phyloP scores from a whole-genome alignment of 1,140 invertebrate genomes.

The Ostrea denselamellosa region DNA sequence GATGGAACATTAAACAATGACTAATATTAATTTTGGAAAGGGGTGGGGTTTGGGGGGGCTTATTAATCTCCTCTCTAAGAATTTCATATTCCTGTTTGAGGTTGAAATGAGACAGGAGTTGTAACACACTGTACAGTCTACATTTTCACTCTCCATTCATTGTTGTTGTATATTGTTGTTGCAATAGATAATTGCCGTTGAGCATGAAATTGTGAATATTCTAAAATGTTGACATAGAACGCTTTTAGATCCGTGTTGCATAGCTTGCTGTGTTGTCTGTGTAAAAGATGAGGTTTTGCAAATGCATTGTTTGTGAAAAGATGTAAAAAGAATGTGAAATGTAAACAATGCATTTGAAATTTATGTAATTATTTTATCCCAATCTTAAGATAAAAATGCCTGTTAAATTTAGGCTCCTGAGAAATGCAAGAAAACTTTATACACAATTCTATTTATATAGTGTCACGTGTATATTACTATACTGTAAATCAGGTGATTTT shows the following conservation, averaged over 20 bases:
- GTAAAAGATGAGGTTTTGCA: not conserved
- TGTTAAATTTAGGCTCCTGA: too few relatives aligned
- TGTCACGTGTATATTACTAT: too few relatives aligned
- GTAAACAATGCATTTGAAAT: too few relatives aligned
- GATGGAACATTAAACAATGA: not conserved
- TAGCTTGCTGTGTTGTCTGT: not conserved
- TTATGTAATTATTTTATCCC: too few relatives aligned
- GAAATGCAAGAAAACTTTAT: too few relatives aligned
- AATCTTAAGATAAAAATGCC: too few relatives aligned
- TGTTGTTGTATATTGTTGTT: not conserved
- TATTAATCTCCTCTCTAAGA: too few relatives aligned
- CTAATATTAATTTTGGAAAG: too few relatives aligned
- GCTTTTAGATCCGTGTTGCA: not conserved
- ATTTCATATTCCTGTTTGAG: not conserved
- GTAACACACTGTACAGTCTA: not conserved
- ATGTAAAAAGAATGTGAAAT: not conserved
- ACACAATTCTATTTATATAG: too few relatives aligned
- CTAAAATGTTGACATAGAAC: not conserved
- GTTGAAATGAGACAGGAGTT: not conserved
- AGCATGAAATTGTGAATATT: conserved; percentile 5
- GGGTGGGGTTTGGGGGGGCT: too few relatives aligned
- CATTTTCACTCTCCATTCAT: not conserved
- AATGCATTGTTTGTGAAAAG: not conserved
- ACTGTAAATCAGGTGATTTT: too few relatives aligned
- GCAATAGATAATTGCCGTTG: not conserved